Evolutionary conservation across 2,888 invertebrate species (phyloP).

Genomic region (Priocnemis perturbator): DNA sequence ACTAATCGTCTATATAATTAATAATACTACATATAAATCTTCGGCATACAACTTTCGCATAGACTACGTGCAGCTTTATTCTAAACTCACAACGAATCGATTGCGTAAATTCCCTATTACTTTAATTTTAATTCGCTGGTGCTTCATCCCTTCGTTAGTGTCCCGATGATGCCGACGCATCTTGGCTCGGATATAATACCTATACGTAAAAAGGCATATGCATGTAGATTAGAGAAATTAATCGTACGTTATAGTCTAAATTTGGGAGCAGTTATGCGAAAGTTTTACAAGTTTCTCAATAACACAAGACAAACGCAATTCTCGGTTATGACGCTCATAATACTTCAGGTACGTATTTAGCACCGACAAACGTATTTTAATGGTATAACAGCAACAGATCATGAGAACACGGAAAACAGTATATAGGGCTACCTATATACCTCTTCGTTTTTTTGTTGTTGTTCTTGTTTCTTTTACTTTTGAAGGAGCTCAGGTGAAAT

Average conservation of each 20-base stretch:
- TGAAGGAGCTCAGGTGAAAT: background rate
- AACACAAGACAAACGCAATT: constrained; percentile 26
- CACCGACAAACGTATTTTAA: constrained; percentile 30
- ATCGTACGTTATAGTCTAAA: too few relatives aligned
- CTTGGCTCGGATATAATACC: constrained; percentile 1
- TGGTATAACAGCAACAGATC: constrained; percentile 26
- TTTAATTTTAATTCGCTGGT: too few relatives aligned
- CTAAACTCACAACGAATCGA: background rate
- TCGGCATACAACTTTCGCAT: constrained; percentile 46
- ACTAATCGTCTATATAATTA: constrained; percentile 19
- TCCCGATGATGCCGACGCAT: too few relatives aligned
- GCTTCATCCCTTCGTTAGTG: too few relatives aligned
- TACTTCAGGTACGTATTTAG: constrained; percentile 7
- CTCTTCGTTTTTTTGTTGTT: too few relatives aligned
- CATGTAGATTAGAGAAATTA: too few relatives aligned
- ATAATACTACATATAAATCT: constrained; percentile 44
- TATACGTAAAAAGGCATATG: background rate
- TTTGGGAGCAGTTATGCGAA: constrained; percentile 41
- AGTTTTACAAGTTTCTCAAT: constrained; percentile 23
- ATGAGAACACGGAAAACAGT: constrained; percentile 17
- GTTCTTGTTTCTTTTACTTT: constrained; percentile 1
- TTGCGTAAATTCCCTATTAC: too few relatives aligned
- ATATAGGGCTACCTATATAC: constrained; percentile 19
- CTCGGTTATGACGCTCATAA: constrained; percentile 10
- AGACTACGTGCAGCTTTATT: constrained; percentile 16